Conservation (phyloP, 2,113 vertebrate species). For the Burhinus oedicnemus region DNA sequence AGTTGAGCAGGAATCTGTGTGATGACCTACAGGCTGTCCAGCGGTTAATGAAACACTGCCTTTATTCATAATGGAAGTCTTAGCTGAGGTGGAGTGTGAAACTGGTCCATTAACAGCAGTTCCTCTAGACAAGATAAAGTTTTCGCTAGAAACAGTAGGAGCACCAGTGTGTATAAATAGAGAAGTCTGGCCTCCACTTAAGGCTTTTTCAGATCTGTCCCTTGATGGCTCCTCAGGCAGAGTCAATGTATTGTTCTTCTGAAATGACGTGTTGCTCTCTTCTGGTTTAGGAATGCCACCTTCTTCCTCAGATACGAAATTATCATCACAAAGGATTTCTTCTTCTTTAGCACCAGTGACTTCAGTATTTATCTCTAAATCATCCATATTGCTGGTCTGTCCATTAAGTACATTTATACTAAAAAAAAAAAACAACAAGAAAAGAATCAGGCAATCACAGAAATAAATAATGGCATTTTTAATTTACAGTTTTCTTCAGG, state of each 20-base stretch:
- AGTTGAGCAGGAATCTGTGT: constrained; percentile 82
- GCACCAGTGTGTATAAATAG: constrained; percentile 89
- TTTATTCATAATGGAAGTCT: constrained; percentile 90
- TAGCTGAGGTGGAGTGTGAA: constrained; percentile 91
- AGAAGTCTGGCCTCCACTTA: constrained; percentile 94
- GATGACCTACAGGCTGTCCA: constrained; percentile 84
- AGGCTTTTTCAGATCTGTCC: constrained; percentile 92
- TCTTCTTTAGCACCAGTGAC: constrained; percentile 86
- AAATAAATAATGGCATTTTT: neutral
- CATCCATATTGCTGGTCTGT: constrained; percentile 84
- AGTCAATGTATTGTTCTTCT: constrained; percentile 82
- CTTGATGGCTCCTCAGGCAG: constrained; percentile 84
- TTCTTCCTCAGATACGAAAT: constrained; percentile 80
- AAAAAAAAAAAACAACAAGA: constrained; percentile 35
- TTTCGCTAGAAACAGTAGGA: constrained; percentile 89
- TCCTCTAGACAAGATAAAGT: constrained; percentile 88
- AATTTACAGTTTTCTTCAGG: neutral
- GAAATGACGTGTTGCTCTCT: constrained; percentile 82
- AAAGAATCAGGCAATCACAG: constrained; percentile 53
- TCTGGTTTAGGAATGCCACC: constrained; percentile 83
- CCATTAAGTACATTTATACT: constrained; percentile 82
- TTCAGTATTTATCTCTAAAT: constrained; percentile 81
- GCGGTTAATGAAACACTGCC: constrained; percentile 84
- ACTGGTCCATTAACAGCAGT: constrained; percentile 96
- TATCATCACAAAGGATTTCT: constrained; percentile 81